A percentile compares a stretch with the other conserved stretches of the same genome.
These are phyloP conservation scores for Caenorhabditis doughertyi DNA, from an alignment of 2,888 invertebrate genomes.

Conservation along the genomic window DNA sequence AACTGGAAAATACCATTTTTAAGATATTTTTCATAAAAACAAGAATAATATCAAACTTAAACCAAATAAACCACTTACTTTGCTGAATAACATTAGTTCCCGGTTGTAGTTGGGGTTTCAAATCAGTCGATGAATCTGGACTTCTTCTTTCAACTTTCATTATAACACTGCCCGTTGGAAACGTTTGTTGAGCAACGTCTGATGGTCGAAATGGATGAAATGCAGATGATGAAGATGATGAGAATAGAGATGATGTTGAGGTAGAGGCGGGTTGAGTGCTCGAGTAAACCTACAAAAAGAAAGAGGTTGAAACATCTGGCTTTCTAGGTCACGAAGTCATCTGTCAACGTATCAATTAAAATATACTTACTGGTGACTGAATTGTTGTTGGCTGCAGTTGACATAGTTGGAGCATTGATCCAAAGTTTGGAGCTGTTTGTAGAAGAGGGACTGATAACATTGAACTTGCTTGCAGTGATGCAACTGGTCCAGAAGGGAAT, in stretches of 20 bases:
- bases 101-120: conserved; percentile 25
- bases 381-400: conserved; percentile 65
- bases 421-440: conserved; percentile 56
- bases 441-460: conserved; percentile 56
- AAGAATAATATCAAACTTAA: neutral
- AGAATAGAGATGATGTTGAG: conserved; percentile 62
- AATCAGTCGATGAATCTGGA: conserved; percentile 71
- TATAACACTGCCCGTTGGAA: conserved; percentile 59
- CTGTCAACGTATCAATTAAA: conserved; percentile 31
- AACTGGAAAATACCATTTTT: conserved; percentile 35
- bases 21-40: neutral
- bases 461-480: conserved; percentile 47
- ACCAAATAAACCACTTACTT: too few relatives aligned
- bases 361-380: conserved; percentile 49
- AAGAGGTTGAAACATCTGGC: conserved; percentile 45
- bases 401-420: conserved; percentile 67
- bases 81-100: conserved; percentile 61
- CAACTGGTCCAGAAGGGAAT: conserved; percentile 44
- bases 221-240: conserved; percentile 65
- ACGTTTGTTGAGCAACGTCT: conserved; percentile 5
- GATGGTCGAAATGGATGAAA: conserved; percentile 68
- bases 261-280: conserved; percentile 48
- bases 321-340: conserved; percentile 61
- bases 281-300: conserved; percentile 46
- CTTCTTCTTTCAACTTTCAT: conserved; percentile 69